These are phyloP conservation scores for Carabus problematicus DNA, from an alignment of 2,888 invertebrate genomes.

Conservation along the genomic window DNA sequence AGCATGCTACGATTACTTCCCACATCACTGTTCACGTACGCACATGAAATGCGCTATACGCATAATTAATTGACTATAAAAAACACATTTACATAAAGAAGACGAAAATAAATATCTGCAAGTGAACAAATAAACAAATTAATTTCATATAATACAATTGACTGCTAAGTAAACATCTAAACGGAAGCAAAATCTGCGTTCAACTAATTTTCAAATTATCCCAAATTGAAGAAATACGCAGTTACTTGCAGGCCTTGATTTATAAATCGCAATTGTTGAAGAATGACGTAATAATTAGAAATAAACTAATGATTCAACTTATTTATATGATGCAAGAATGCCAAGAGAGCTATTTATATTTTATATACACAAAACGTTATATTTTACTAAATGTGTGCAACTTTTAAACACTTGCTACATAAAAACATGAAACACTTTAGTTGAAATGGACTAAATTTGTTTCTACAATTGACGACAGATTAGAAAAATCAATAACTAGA, in stretches of 20 bases:
- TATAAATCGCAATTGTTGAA: background rate
- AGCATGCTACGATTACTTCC: background rate
- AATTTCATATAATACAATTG: background rate
- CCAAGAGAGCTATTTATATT: no score
- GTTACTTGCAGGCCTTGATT: slow-evolving; percentile 19
- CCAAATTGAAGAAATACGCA: slow-evolving; percentile 1
- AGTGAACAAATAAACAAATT: background rate
- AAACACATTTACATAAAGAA: slow-evolving; percentile 15
- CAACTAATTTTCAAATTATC: slow-evolving; percentile 2
- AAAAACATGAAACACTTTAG: no score
- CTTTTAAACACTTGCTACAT: no score
- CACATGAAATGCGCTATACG: background rate
- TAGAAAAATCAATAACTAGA: background rate
- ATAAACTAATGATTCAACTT: background rate
- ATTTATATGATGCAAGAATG: no score
- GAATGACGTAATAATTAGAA: slow-evolving; percentile 7
- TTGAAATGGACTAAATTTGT: no score
- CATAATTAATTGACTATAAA: background rate
- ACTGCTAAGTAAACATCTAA: no score
- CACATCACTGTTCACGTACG: background rate
- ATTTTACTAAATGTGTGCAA: no score
- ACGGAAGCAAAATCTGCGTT: background rate
- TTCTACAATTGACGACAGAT: no score
- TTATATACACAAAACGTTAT: no score
- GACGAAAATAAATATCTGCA: background rate